Evolutionary conservation across 2,113 vertebrate species (phyloP), one percentile per base, ranked within the genome.

Genomic region (Taurulus bubalis): DNA sequence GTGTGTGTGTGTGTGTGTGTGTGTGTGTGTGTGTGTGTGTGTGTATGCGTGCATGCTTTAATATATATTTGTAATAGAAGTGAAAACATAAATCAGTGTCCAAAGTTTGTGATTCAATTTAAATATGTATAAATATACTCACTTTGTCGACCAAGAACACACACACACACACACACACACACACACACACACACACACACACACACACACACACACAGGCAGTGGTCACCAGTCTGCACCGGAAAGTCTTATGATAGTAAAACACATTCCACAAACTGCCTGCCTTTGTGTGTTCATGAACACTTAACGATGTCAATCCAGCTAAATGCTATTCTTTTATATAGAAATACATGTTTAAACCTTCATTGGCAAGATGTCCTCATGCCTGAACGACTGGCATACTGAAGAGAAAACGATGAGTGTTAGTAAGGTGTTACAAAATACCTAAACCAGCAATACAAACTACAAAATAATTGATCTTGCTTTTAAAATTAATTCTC

Each of bases 181-280:
- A 40, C 63, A 49, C 6, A 2, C 59, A 71, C 47, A 70, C 64
- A 40, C 63, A 47, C 5, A 2, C n/a, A n/a, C n/a, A 30, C 14
- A 26, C 20, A 76, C 45, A 62, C 59, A 45, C 59, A 70, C 45
- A 70, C 64, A 40, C 63, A 47, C 5, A 2, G 16, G 18, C 45
- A 47, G 3, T 20, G 62, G 77, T 49, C 28, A 45, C 28, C 28
- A 58, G 12, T 22, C 58, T 24, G 20, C 53, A 42, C 47, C 60
- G 80, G 81, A 77, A 77, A 56, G 5, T 63, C 60, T 79, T 75
- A 76, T 69, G 83, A 75, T 75, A 86, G 82, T 20, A 67, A 36
- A 62, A 28, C 49, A 77, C 47, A 42, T 73, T 64, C 74, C 59
- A 80, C 42, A 47, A 80, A 58, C 20, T 36, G 38, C 15, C 68